Conservation (phyloP, 1,140 invertebrate genomes). For the Trypoxylus dichotomus region DNA sequence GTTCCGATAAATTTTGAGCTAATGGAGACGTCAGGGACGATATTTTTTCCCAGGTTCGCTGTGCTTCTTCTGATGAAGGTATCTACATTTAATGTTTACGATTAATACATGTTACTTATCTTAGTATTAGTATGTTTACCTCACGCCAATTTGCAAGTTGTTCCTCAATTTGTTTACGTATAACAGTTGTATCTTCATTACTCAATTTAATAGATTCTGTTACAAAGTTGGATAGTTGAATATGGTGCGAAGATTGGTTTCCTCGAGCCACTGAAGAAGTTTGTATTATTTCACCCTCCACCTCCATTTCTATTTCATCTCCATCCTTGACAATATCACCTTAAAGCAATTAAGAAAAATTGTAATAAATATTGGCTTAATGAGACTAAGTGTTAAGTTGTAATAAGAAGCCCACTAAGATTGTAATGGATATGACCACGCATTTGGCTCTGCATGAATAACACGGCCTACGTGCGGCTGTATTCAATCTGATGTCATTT, state of each 20-base stretch:
- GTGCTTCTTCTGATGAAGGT: slow-evolving; percentile 57
- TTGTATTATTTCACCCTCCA: slow-evolving; percentile 74
- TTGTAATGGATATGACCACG: too few species aligned
- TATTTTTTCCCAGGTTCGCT: slow-evolving; percentile 60
- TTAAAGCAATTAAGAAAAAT: background rate
- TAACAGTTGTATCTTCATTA: slow-evolving; percentile 45
- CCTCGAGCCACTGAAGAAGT: slow-evolving; percentile 71
- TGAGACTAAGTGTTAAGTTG: too few species aligned
- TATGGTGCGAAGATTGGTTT: slow-evolving; percentile 64
- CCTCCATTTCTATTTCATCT: slow-evolving; percentile 51
- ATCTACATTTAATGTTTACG: slow-evolving; percentile 31
- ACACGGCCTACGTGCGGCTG: too few species aligned
- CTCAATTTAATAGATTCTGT: slow-evolving; percentile 34
- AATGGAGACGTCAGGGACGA: slow-evolving; percentile 65
- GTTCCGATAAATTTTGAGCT: slow-evolving; percentile 90
- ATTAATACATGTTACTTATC: background rate
- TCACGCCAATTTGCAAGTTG: slow-evolving; percentile 60
- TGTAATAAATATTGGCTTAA: too few species aligned
- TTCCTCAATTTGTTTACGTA: slow-evolving; percentile 57
- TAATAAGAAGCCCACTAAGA: too few species aligned
- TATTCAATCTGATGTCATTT: too few species aligned
- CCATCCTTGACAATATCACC: slow-evolving; percentile 9
- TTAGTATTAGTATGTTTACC: slow-evolving; percentile 32
- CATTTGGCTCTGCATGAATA: too few species aligned
- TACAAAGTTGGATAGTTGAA: slow-evolving; percentile 42